Percentiles rank a stretch among this genome's conserved stretches.
phyloP scores from a whole-genome alignment of 2,888 invertebrate species.

The Orthosia gothica region DNA sequence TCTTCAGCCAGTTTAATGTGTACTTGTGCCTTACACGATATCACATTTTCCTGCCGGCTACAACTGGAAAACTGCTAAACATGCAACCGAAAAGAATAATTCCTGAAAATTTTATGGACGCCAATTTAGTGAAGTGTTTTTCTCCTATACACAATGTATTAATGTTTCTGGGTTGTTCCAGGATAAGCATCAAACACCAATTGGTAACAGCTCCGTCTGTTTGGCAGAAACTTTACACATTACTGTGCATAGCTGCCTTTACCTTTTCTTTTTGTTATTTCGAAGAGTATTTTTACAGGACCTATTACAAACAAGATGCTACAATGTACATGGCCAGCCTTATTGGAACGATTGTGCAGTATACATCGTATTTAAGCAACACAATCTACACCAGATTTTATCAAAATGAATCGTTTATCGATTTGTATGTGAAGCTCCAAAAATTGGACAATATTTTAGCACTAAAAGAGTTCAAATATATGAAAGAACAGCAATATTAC shows the following conservation, averaged over 20 bases:
- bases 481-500: slow-evolving; percentile 58
- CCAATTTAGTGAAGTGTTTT: slow-evolving; percentile 67
- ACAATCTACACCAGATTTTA: slow-evolving; percentile 64
- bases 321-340: slow-evolving; percentile 48
- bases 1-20: background rate
- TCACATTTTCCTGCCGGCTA: background rate
- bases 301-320: slow-evolving; percentile 46
- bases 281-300: slow-evolving; percentile 55
- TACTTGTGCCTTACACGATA: slow-evolving; percentile 11
- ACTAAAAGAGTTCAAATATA: slow-evolving; percentile 52
- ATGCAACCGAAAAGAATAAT: slow-evolving; percentile 12
- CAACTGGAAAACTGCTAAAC: background rate
- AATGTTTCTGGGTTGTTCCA: slow-evolving; percentile 64
- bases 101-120: slow-evolving; percentile 14
- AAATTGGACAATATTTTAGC: slow-evolving; percentile 68
- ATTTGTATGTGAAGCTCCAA: slow-evolving; percentile 53
- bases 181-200: slow-evolving; percentile 65
- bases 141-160: slow-evolving; percentile 64
- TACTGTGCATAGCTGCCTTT: slow-evolving; percentile 61
- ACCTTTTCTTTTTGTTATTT: slow-evolving; percentile 59
- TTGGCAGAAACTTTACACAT: slow-evolving; percentile 68
- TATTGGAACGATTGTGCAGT: slow-evolving; percentile 54
- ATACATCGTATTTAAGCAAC: slow-evolving; percentile 60
- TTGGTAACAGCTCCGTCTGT: slow-evolving; percentile 46
- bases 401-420: slow-evolving; percentile 31